phyloP scores from a whole-genome alignment of 2,888 invertebrate genomes.

The Thumatha senex region DNA sequence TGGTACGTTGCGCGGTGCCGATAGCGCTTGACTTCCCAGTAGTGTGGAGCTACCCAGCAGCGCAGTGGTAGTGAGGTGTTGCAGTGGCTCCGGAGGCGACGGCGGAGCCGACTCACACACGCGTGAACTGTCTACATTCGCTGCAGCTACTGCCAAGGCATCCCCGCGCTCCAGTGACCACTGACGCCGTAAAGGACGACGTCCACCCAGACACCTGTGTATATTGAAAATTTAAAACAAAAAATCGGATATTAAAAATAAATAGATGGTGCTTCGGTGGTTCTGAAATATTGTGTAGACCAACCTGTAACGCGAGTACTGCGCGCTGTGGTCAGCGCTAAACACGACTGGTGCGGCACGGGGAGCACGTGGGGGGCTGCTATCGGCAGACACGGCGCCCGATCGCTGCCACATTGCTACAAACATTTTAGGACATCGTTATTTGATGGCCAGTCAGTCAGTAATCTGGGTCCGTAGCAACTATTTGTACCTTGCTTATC shows the following conservation, averaged over 20 bases:
- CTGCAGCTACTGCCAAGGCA: slow-evolving; percentile 57
- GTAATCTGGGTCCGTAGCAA: not conserved
- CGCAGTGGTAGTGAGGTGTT: slow-evolving; percentile 19
- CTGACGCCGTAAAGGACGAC: slow-evolving; percentile 61
- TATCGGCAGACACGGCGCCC: slow-evolving; percentile 62
- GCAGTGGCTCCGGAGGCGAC: slow-evolving; percentile 34
- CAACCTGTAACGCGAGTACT: slow-evolving; percentile 89
- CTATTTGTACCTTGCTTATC: slow-evolving; percentile 13
- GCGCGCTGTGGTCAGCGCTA: slow-evolving; percentile 87
- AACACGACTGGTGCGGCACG: slow-evolving; percentile 64
- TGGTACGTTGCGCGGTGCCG: slow-evolving; percentile 13
- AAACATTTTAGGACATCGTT: not conserved
- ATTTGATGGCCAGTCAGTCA: too few relatives aligned
- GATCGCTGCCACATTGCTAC: slow-evolving; percentile 52
- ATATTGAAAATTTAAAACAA: too few relatives aligned
- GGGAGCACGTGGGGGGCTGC: slow-evolving; percentile 61
- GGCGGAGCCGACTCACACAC: slow-evolving; percentile 18
- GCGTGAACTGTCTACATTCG: slow-evolving; percentile 26
- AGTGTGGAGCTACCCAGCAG: slow-evolving; percentile 24
- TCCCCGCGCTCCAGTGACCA: slow-evolving; percentile 75
- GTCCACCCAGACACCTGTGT: slow-evolving; percentile 43
- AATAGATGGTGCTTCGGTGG: too few relatives aligned
- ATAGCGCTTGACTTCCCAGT: not conserved
- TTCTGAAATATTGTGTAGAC: not conserved
- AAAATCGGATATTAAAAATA: too few relatives aligned